Base-by-base conservation (phyloP, 2,797 vertebrate species). In the Nannoperca australis region DNA sequence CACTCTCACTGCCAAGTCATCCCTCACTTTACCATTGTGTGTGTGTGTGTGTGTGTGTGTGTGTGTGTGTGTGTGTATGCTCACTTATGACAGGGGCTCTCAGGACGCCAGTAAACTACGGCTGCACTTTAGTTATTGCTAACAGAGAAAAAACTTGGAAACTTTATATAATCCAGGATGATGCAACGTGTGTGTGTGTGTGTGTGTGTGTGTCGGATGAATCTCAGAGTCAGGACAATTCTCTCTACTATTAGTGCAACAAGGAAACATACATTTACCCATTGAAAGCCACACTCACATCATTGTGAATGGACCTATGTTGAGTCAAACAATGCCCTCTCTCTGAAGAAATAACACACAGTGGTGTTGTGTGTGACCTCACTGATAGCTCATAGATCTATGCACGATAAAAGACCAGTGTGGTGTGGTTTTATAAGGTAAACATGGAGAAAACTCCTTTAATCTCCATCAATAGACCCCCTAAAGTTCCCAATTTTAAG, bases 391-490 rank as follows among this genome's bases (percentile, higher is more conserved):
- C 66, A 71, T 36, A 88, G 88, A 90, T 88, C 54, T 72, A 27
- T 34, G 73, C 45, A 13, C 40, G 91, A 93, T 91, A 89, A 89
- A 72, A 84, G 85, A 27, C 32, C 75, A 63, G 78, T 78, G 82
- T 83, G 85, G 73, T 91, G 82, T 83, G 87, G 71, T 91, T 91
- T 86, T 53, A 63, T 27, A 88, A 90, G 64, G 62, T 90, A 93
- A 93, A 92, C 88, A 90, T 10, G 54, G 55, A 24, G 62, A 88
- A 85, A 89, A 77, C 34, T 71, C 67, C 54, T 84, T 76, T 75
- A 77, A 85, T 88, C 66, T 76, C 81, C 70, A 86, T 91, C 88
- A 87, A 66, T 59, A 86, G 78, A 79, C 81, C 80, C 73, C 85
- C 60, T 65, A 67, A 79, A 79, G 61, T 81, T 65, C 67, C 70